Evolutionary conservation across 1,140 invertebrate species (phyloP), one percentile per base, ranked within the genome.

Genomic region (Anastrepha ludens): DNA sequence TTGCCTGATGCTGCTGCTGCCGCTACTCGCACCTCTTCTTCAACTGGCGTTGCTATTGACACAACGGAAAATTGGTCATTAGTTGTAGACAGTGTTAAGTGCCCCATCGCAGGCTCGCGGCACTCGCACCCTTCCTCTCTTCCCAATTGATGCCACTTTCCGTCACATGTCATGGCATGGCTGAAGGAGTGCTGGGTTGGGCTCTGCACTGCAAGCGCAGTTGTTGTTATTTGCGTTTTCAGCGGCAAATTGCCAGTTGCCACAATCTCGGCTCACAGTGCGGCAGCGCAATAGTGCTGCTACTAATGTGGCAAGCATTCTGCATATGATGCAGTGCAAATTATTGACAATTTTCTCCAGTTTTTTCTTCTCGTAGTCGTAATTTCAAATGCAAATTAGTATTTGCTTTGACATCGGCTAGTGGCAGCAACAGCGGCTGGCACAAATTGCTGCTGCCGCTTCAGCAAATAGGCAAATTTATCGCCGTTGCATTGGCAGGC

Each of bases 1-100:
- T 81, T 87, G 13, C 55, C 70, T 60, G 55, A 55, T 20, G 47
- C 15, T 60, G 74, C 8, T 39, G 11, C 17, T 50, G 17, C 6
- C 7, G 67, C 6, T 4, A 20, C 41, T 74, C 0, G 6, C 4
- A 20, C 67, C 29, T 20, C 15, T 1, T 4, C 58, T 55, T 58
- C 64, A 15, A 17, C 47, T 87, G 29, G 58, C 59, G 50, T 55
- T 17, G 17, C 62, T 87, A 67, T 87, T 87, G 86, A 67, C 86
- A 87, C 41, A 67, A 87, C 86, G 60, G 86, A 62, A 87, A 87
- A 87, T 87, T 87, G 86, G 86, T 67, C 86, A 87, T 87, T 67
- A 70, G 55, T 62, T 86, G 58, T 59, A 81, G 47, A 81, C 74
- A 81, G 74, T 29, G 44, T 81, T 81, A 81, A 81, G 74, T 81